Base-by-base conservation (phyloP, 2,113 vertebrate species). In the Microcebus jonahi region DNA sequence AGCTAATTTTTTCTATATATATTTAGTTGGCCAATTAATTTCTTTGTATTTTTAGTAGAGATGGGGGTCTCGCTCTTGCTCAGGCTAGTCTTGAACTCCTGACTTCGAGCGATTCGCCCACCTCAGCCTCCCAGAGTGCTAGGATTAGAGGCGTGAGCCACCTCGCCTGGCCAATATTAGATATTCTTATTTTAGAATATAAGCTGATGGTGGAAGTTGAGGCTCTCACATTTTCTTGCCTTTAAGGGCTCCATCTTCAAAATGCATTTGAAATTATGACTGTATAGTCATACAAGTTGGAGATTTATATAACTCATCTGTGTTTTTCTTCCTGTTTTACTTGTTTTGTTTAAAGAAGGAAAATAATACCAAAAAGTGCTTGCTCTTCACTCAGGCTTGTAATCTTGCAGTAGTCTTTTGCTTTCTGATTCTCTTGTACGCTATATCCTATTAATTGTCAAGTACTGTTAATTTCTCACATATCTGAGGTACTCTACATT, bases 261-360 rank as follows among this genome's bases (percentile, higher is more conserved):
- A 96, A 95, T 97, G 80, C 86, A 98, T 96, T 98, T 89, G 18
- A 85, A 98, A 98, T 98, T 97, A 98, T 95, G 86, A 21, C 79
- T 84, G 21, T 87, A 8, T 85, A n/a, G 29, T 96, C 70, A 89
- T 97, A 97, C 97, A 97, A 96, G 91, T 91, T 95, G 82, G 75
- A 94, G 91, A 13, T 50, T 87, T 90, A 50, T 85, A 7, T 65
- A 97, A 90, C 71, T 93, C 9, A 53, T 96, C 6, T 73, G 31
- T 96, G 80, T 84, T 94, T 95, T 96, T 88, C n/a, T 88, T 75
- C 15, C 42, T 90, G 2, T 88, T 71, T 90, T 88, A 53, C 20
- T 29, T 90, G 25, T 76, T 86, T 96, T 75, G 2, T 68, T 90
- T 79, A 59, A 93, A 94, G 36, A 79, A n/a, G 34, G 76, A 79